Percentiles rank a stretch among this genome's conserved stretches.
Conservation (phyloP, 2,888 invertebrate species). For the Gandaritis pyraliata region DNA sequence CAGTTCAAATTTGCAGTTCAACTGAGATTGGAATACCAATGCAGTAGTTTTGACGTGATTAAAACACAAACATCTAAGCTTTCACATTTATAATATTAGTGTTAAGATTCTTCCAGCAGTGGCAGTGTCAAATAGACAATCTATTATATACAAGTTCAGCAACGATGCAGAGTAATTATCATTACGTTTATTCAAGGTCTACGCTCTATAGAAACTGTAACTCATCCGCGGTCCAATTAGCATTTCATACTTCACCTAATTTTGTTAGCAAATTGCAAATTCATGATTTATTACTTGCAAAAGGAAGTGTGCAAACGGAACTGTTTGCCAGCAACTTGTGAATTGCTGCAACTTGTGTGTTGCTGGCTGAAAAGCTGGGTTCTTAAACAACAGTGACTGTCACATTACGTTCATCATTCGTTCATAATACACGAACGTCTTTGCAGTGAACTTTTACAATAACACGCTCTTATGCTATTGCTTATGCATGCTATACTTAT, state of each 20-base stretch:
- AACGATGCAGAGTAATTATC: not conserved
- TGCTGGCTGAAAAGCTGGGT: slow-evolving; percentile 8
- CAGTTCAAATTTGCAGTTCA: too few species aligned
- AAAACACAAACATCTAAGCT: too few species aligned
- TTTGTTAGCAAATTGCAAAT: slow-evolving; percentile 21
- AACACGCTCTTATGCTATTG: too few species aligned
- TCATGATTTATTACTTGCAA: slow-evolving; percentile 26
- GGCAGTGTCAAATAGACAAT: too few species aligned
- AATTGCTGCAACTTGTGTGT: slow-evolving; percentile 18
- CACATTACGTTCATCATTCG: too few species aligned
- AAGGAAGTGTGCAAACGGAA: slow-evolving; percentile 23
- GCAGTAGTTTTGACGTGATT: too few species aligned
- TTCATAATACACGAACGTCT: too few species aligned
- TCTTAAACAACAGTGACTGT: not conserved
- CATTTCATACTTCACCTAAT: slow-evolving; percentile 18
- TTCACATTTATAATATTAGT: too few species aligned
- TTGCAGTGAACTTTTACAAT: too few species aligned
- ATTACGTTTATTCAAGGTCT: not conserved
- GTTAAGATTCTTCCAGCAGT: too few species aligned
- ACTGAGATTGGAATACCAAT: too few species aligned
- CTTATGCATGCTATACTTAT: too few species aligned
- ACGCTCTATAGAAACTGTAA: not conserved
- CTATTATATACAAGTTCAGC: not conserved
- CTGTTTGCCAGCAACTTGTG: slow-evolving; percentile 13
- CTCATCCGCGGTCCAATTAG: slow-evolving; percentile 24